Evolutionary conservation across 2,797 vertebrate genomes (phyloP).

Genomic region (Tympanoctomys barrerae): DNA sequence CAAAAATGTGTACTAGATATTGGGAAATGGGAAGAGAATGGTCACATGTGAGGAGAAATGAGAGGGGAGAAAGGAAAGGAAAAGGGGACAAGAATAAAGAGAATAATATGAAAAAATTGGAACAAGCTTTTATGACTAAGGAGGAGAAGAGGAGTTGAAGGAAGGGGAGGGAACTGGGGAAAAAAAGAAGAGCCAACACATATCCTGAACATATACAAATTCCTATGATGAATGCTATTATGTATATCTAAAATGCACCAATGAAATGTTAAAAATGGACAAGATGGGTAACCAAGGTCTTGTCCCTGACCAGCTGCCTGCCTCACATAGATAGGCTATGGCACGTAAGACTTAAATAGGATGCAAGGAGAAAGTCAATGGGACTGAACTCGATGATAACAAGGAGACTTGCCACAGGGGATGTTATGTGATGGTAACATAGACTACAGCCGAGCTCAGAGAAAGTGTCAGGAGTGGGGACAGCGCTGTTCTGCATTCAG

Average conservation of each 20-base stretch:
- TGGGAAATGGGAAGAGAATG: neutral
- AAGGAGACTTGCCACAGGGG: neutral
- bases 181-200: neutral
- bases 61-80: no score
- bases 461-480: neutral
- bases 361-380: neutral
- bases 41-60: neutral
- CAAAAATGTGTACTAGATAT: neutral
- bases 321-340: neutral
- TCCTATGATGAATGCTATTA: neutral
- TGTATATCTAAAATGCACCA: neutral
- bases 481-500: neutral
- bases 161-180: neutral
- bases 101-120: neutral
- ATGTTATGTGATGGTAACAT: neutral
- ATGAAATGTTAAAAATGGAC: neutral
- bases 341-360: neutral
- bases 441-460: neutral
- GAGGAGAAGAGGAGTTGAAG: neutral
- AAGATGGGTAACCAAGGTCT: neutral
- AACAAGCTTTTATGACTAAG: neutral
- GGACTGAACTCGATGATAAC: neutral
- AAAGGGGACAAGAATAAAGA: neutral
- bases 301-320: neutral
- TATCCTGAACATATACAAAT: neutral